phyloP scores from a whole-genome alignment of 2,113 vertebrate genomes.

The Pomatorhinus ruficollis region DNA sequence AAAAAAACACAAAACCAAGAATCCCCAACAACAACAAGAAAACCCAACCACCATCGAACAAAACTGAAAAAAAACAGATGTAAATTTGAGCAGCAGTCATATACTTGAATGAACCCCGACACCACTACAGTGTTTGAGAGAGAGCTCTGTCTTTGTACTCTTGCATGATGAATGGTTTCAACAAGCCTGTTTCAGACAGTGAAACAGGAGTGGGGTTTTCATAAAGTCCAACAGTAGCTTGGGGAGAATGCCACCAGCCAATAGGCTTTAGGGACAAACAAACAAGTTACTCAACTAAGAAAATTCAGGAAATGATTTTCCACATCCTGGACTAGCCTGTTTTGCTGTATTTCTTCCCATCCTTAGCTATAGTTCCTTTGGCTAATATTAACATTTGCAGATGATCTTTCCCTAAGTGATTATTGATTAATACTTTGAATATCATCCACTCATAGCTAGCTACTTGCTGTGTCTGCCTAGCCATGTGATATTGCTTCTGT shows the following conservation, averaged over 20 bases:
- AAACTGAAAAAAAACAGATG: neutral
- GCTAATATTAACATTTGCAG: neutral
- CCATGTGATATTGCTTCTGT: neutral
- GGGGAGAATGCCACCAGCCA: neutral
- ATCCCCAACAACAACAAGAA: neutral
- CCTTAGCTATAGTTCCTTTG: neutral
- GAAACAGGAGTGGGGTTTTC: neutral
- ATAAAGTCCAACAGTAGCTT: neutral
- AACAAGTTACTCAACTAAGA: neutral
- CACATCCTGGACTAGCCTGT: neutral
- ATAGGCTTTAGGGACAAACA: neutral
- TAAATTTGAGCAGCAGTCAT: neutral
- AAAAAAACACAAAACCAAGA: neutral
- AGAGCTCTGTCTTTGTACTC: neutral
- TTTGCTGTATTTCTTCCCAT: neutral
- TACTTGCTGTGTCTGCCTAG: neutral
- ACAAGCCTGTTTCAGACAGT: neutral
- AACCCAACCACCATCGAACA: neutral
- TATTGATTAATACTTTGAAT: neutral
- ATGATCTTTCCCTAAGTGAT: neutral
- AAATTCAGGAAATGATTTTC: neutral
- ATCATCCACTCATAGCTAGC: neutral
- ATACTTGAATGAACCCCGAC: neutral
- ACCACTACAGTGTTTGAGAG: neutral
- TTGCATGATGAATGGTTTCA: neutral